Evolutionary conservation across 2,113 vertebrate genomes (phyloP), one percentile per base, ranked within the genome.

Genomic region (Miniopterus natalensis): DNA sequence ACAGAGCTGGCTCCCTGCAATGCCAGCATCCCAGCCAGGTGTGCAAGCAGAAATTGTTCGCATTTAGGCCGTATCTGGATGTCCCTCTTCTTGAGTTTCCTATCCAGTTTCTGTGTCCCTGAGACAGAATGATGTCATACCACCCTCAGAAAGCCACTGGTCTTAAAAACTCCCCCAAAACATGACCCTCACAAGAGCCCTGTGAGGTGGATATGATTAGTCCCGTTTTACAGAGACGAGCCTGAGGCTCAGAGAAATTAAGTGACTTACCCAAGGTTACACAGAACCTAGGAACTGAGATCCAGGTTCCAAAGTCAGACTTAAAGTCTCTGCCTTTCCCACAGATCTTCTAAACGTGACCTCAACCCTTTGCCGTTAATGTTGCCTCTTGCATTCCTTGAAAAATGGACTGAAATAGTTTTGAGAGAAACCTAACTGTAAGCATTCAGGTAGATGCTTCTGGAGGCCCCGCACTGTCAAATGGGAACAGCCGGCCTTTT

Each of bases 11-110:
- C 20, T 93, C 23, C 74, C 73, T 73, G 71, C 79, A 95, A 78
- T 6, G 0, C 45, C 31, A 42, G 49, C 25, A 3, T 59, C 25
- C 53, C 42, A 70, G 53, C 51, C 27, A 36, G 2, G 27, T 18
- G 25, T 12, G 31, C 21, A 31, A 25, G 29, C 42, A 61, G 55
- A 74, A 63, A 45, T 63, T 73, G 63, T 94, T 88, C 53, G 78
- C 0, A 1, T 45, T 29, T 63, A 12, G 71, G 36, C 74, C 10
- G 0, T 75, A n/a, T 61, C 65, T 81, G 74, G 71, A 40, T 29
- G 11, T 49, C 36, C 11, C 11, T 71, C 20, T 47, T 95, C 77
- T 96, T 96, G n/a, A 79, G 55, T 95, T 96, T 97, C 83, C 51
- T 70, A 80, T 86, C 65, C 7, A 40, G 49, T 85, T 74, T 88